Base-by-base conservation (phyloP, 1,140 invertebrate species). In the Ostrea edulis region DNA sequence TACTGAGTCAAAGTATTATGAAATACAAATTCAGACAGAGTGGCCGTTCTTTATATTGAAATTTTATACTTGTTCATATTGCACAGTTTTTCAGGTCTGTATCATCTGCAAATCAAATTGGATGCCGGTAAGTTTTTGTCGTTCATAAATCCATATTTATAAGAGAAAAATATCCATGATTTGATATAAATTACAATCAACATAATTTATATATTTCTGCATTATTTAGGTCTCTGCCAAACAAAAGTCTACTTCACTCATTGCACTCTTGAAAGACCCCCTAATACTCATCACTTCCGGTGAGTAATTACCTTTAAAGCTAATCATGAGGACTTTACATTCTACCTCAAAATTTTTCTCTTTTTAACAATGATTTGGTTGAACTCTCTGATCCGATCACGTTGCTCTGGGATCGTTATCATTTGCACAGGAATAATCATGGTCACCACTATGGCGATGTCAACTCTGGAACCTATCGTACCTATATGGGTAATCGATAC, bases 381-480 rank as follows among this genome's bases (percentile, higher is more conserved):
- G 9, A 55, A 55, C 14, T 12, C 9, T 55, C 14, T 55, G 1
- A 12, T 55, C 14, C 51, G 3, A 82, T 82, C 12, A 82, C 4
- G 12, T 29, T 20, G 17, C 35, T 68, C 25, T 68, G 65, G 22
- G 5, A 11, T 68, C 65, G 22, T 68, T 68, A 5, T 68, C 22
- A n/a, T 9, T 25, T 71, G 11, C 35, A 20, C 92, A 98, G 98
- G 98, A 82, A 97, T 98, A 8, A 98, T 99, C 84, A 99, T 98
- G n/a, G 98, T 99, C 93, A 98, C 98, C 4, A 99, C 99, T 94
- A 98, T 99, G 96, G 98, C 98, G 17, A 99, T 99, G 88, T 98
- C 98, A 0, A 89, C 58, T 12, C 94, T 99, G 93, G 98, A 99
- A 93, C 98, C 98, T 0, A 98, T 98, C 20, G 95, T 99, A 51